A percentile compares a stretch with the other conserved stretches of the same genome.
Evolutionary conservation across 2,888 invertebrate genomes (phyloP).

Genomic region (Rhagonycha lutea): DNA sequence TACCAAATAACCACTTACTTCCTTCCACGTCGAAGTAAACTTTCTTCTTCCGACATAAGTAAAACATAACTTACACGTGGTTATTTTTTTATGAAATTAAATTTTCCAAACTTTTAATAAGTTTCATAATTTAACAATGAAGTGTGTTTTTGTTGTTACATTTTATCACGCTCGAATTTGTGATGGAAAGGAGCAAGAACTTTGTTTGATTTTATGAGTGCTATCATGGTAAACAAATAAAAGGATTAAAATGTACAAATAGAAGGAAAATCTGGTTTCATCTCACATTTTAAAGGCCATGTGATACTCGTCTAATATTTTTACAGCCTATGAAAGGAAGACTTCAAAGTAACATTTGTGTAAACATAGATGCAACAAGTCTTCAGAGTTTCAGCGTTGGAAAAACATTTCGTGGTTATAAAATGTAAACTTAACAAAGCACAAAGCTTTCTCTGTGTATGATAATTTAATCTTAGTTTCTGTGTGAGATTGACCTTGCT

Average conservation of each 20-base stretch:
- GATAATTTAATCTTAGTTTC: neutral
- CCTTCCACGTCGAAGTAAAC: neutral
- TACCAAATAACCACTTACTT: neutral
- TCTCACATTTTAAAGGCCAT: neutral
- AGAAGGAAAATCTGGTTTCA: neutral
- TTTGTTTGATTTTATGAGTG: neutral
- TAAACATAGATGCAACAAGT: neutral
- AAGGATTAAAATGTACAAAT: neutral
- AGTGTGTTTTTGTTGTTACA: neutral
- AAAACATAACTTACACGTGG: neutral
- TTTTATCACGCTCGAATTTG: neutral
- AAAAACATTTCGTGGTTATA: neutral
- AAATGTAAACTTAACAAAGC: neutral
- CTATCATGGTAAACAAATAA: neutral
- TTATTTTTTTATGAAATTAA: neutral
- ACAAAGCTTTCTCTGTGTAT: neutral
- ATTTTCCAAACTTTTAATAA: neutral
- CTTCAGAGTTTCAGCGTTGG: neutral
- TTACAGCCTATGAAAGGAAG: neutral
- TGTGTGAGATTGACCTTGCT: neutral
- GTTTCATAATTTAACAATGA: neutral
- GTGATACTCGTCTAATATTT: neutral
- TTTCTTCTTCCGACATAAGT: neutral
- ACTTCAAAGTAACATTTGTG: neutral
- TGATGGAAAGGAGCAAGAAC: neutral